Base-by-base conservation (phyloP, 2,888 invertebrate species). In the Anagyrus pseudococci region DNA sequence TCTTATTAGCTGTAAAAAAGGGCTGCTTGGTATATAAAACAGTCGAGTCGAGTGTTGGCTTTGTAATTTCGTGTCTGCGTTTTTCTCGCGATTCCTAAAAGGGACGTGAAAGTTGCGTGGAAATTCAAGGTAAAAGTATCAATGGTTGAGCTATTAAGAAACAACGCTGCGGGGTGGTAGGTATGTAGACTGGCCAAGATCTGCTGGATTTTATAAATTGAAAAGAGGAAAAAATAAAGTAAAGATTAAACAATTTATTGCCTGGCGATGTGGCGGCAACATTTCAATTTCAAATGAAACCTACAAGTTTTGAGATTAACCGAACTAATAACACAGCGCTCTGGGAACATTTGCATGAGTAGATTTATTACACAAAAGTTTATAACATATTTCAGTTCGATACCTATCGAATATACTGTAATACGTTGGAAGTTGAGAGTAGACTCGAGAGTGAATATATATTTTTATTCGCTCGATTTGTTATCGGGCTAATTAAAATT, bases 61-160 rank as follows among this genome's bases (percentile, higher is more conserved):
- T 41, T 33, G 40, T 22, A 22, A 56, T 56, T 20, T 22, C 47
- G 37, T 48, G 25, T 43, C 43, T 46, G 20, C 10, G 46, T 22
- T 46, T 46, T 40, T 25, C 20, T 23, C 43, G 2, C 43, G 26
- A 26, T 25, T 19, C 17, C 50, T 48, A 48, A 48, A 49, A 48
- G 48, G 37, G 37, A 50, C 17, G 56, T 41, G 62, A 52, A 56
- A 56, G 57, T 57, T 46, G 29, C 20, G 26, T 22, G 23, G 40
- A 52, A 52, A 53, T 52, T 41, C 33, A 53, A 52, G 41, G 43
- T 48, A 47, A 52, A 53, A 57, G 22, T 57, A 52, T 41, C 49
- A 29, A 49, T 49, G 13, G 49, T 8, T 19, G 17, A 29, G 20
- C 33, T 33, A 33, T 33, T 17, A 20, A 19, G 33, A 49, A 49